Percentiles rank a stretch among this genome's conserved stretches.
These are phyloP conservation scores for Myodes glareolus DNA, from an alignment of 2,113 vertebrate species.

Conservation along the genomic window DNA sequence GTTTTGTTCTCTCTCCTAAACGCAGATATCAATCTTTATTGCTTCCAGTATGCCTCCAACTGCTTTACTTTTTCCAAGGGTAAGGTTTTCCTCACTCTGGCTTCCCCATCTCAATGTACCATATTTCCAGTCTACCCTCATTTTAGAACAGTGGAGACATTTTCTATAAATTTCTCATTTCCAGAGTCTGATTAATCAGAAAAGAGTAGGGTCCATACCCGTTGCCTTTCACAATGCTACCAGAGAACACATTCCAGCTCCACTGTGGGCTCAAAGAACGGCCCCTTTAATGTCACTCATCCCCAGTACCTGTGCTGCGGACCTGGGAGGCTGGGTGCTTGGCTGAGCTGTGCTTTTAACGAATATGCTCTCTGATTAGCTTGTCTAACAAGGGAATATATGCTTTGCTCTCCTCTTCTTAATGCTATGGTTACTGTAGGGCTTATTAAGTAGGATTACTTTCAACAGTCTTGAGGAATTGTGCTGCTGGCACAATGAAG, in stretches of 20 bases:
- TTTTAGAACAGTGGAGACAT: not conserved
- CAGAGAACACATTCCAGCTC: not conserved
- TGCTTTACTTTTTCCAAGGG: not conserved
- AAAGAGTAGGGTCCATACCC: not conserved
- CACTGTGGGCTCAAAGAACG: not conserved
- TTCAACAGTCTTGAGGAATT: conserved; percentile 26
- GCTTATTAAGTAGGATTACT: conserved; percentile 50
- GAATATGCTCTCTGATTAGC: not conserved
- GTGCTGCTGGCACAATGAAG: not conserved
- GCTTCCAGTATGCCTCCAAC: not conserved
- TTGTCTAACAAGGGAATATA: not conserved
- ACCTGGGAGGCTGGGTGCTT: not conserved
- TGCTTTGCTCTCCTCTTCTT: not conserved
- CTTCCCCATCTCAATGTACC: not conserved
- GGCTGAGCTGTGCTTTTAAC: not conserved
- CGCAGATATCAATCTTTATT: not conserved
- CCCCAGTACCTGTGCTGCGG: too few relatives aligned
- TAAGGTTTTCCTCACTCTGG: not conserved
- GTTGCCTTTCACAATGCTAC: too few relatives aligned
- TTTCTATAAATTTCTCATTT: not conserved
- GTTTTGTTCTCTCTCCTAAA: not conserved
- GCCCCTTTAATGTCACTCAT: not conserved
- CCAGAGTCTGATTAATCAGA: not conserved
- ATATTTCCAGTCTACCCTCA: not conserved
- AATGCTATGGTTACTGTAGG: conserved; percentile 8